Evolutionary conservation across 2,113 vertebrate genomes (phyloP).

Genomic region (Pica pica): DNA sequence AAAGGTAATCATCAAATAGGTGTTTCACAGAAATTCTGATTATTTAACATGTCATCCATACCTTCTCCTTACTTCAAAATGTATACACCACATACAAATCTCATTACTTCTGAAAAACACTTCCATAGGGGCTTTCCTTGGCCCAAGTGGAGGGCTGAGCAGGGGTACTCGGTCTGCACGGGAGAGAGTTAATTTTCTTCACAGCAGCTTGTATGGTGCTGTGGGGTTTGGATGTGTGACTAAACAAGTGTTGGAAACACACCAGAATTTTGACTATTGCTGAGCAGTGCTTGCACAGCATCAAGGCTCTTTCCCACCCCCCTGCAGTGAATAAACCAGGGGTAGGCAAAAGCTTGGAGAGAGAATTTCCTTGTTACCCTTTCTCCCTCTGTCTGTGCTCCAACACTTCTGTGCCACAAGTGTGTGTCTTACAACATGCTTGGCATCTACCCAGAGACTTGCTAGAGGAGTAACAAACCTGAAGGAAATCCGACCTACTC

Average conservation of each 20-base stretch:
- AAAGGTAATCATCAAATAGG: neutral
- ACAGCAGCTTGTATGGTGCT: neutral
- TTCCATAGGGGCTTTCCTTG: neutral
- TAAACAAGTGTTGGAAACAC: neutral
- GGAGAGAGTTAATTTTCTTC: neutral
- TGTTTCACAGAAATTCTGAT: neutral
- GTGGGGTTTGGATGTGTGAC: neutral
- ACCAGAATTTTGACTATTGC: neutral
- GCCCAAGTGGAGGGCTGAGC: neutral
- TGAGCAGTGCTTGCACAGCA: neutral
- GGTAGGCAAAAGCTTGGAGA: neutral
- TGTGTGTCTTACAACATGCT: neutral
- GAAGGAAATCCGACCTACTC: neutral
- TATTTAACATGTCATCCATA: neutral
- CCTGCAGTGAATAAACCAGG: neutral
- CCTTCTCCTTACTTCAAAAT: neutral
- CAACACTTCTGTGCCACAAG: neutral
- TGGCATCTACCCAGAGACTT: neutral
- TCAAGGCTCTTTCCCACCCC: fast-evolving
- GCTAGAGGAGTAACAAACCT: neutral
- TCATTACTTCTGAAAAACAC: neutral
- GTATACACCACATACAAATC: neutral
- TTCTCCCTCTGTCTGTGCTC: neutral
- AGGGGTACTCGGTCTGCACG: neutral
- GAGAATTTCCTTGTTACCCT: neutral